Base-by-base conservation (phyloP, 2,797 vertebrate genomes). In the Moxostoma hubbsi region DNA sequence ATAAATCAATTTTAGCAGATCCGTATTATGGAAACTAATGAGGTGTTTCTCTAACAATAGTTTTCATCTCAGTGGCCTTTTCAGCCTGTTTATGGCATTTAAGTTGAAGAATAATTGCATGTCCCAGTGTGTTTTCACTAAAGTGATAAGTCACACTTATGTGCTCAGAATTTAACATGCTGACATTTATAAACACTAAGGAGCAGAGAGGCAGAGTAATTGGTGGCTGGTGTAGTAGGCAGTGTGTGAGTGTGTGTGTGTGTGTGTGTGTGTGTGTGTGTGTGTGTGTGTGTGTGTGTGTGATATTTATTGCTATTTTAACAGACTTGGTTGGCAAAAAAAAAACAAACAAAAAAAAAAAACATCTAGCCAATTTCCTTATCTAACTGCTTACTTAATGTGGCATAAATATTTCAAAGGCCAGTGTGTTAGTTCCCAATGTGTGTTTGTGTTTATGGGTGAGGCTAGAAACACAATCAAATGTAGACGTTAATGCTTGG, bases 21-120 rank as follows among this genome's bases (percentile, higher is more conserved):
- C 16, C 9, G 0, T 12, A 47, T 8, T 0, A 9, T 61, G 70
- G 88, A 90, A 89, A 91, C 89, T 92, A 92, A 94, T 91, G 90
- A 93, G 90, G 87, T 81, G 87, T 87, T 85, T 88, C 83, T 87
- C 89, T 90, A 92, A 93, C 90, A 85, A 92, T 88, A 86, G 87
- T 87, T 88, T 81, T 87, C 86, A 85, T 86, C 89, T 86, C 87
- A 86, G 79, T 91, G 92, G 90, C 90, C 91, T 93, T 93, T 93
- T 92, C 89, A 83, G 86, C 87, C 89, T 87, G 90, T 91, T 91
- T 87, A 86, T 94, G 93, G 87, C 92, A 93, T 92, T 93, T 93
- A 88, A 82, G 91, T 88, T 91, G 85, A 91, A 92, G 93, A 93
- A 93, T 92, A 93, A 94, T 94, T 94, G 93, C 93, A 92, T 90